These are phyloP conservation scores for Shargacucullia verbasci DNA, from an alignment of 2,888 invertebrate genomes.

Conservation along the genomic window DNA sequence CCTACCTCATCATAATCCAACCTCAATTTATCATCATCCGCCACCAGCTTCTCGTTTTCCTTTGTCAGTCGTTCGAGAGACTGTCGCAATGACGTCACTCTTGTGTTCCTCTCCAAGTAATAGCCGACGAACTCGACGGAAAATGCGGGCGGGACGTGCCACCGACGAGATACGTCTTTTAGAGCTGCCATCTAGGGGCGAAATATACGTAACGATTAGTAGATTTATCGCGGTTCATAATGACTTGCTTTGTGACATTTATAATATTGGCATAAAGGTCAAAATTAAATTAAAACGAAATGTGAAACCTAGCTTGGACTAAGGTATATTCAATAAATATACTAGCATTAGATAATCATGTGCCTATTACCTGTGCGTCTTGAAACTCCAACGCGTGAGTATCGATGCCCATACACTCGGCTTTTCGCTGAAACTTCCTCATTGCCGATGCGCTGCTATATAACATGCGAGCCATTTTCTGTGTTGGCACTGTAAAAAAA, in stretches of 20 bases:
- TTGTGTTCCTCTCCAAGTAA: slow-evolving; percentile 95
- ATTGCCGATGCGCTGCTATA: slow-evolving; percentile 97
- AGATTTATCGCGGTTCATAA: too few species aligned
- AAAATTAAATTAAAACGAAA: too few species aligned
- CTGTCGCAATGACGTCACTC: slow-evolving; percentile 93
- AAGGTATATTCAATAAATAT: too few species aligned
- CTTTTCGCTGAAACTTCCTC: slow-evolving; percentile 94
- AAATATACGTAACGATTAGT: not conserved
- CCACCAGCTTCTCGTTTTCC: slow-evolving; percentile 92
- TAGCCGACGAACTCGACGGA: slow-evolving; percentile 98
- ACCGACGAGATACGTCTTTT: slow-evolving; percentile 96
- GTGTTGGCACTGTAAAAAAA: slow-evolving; percentile 93
- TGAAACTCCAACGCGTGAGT: slow-evolving; percentile 94
- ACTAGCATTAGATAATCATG: not conserved
- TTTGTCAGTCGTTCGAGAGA: slow-evolving; percentile 93
- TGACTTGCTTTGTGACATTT: too few species aligned
- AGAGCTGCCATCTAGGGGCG: slow-evolving; percentile 90
- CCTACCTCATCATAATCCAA: slow-evolving; percentile 93
- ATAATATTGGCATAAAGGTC: too few species aligned
- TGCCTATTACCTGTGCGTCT: slow-evolving; percentile 91
- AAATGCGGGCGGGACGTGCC: slow-evolving; percentile 98
- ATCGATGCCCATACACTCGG: slow-evolving; percentile 97
- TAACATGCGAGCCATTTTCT: slow-evolving; percentile 97
- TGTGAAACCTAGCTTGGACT: too few species aligned
- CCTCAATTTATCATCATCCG: slow-evolving; percentile 93